A percentile compares a stretch with the other conserved stretches of the same genome.
These are phyloP conservation scores for Sphaeramia orbicularis DNA, from an alignment of 2,797 vertebrate genomes.

Conservation along the genomic window DNA sequence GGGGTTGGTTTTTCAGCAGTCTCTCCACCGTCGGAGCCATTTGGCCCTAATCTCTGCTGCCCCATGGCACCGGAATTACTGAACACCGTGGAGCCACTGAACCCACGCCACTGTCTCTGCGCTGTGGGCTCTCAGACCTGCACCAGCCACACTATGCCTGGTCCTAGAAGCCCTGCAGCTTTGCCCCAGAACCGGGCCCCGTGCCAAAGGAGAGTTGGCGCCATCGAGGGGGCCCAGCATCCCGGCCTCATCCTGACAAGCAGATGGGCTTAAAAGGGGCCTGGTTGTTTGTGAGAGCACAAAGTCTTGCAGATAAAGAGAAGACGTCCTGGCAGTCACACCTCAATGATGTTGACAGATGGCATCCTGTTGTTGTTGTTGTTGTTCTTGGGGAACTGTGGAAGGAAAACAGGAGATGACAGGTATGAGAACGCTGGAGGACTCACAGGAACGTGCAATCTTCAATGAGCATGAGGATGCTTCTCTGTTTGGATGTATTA, in stretches of 20 bases:
- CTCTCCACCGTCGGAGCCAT: constrained; percentile 35
- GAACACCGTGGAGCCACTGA: constrained; percentile 36
- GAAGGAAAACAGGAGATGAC: constrained; percentile 54
- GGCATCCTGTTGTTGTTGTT: constrained; percentile 87
- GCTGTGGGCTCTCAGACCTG: constrained; percentile 26
- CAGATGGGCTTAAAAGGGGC: constrained; percentile 57
- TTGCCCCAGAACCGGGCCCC: constrained; percentile 22
- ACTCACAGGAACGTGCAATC: constrained; percentile 14
- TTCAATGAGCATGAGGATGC: constrained; percentile 63
- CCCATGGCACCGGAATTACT: constrained; percentile 26
- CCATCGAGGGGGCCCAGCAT: constrained; percentile 42
- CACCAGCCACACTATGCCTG: constrained; percentile 2
- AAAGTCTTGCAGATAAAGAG: constrained; percentile 63
- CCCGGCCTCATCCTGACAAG: constrained; percentile 65
- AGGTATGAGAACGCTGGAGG: constrained; percentile 40
- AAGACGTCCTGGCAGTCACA: constrained; percentile 82
- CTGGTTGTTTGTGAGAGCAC: constrained; percentile 50
- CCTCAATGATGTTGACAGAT: constrained; percentile 92
- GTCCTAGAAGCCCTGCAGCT: constrained; percentile 34
- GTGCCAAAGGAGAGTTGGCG: constrained; percentile 44
- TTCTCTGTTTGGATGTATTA: constrained; percentile 29
- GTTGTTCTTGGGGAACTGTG: constrained; percentile 88
- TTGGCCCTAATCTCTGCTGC: constrained; percentile 38
- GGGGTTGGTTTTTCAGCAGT: constrained; percentile 57
- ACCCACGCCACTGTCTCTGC: constrained; percentile 38